Evolutionary conservation across 2,113 vertebrate genomes (phyloP), one percentile per base, ranked within the genome.

Genomic region (Brachionichthys hirsutus): DNA sequence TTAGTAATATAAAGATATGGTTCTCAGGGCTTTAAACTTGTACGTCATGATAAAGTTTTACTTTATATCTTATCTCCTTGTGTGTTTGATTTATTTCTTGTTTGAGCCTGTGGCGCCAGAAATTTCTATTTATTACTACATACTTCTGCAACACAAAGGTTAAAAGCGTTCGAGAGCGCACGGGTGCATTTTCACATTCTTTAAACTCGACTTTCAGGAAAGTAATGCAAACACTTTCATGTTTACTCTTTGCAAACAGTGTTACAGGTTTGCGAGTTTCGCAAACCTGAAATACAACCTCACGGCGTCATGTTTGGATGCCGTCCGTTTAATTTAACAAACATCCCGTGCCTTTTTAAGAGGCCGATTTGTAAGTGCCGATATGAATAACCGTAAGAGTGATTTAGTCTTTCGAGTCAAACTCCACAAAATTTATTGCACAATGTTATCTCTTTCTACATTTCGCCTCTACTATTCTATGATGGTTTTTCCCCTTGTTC

Each of bases 21-120:
- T 90, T 91, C 90, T 92, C 90, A 91, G 90, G 90, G 89, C 87
- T 92, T 92, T 89, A 88, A 89, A 92, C 85, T 87, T 91, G 83
- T 91, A 89, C 86, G 85, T 91, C 85, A 90, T 89, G 89, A 92
- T 92, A 92, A 92, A 91, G 86, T 90, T 90, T 89, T 91, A 89
- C 89, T 89, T 91, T 87, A 89, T 92, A 91, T 89, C 88, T 89
- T 87, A 80, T 22, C 22, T 50, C 3, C 12, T 3, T 60, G 67
- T 70, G 60, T 82, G 40, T 46, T 18, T 54, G 55, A 70, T 69
- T 77, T 16, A 2, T 60, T 67, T 54, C 10, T 20, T 60, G 12
- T 38, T 38, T 38, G 36, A 38, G 9, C 12, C 12, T 12, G 6
- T 38, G 36, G 24, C 12, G 10, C 36, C 36, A 12, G 2, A 3